Evolutionary conservation across 2,888 invertebrate species (phyloP).

Genomic region (Tipula helvola): DNA sequence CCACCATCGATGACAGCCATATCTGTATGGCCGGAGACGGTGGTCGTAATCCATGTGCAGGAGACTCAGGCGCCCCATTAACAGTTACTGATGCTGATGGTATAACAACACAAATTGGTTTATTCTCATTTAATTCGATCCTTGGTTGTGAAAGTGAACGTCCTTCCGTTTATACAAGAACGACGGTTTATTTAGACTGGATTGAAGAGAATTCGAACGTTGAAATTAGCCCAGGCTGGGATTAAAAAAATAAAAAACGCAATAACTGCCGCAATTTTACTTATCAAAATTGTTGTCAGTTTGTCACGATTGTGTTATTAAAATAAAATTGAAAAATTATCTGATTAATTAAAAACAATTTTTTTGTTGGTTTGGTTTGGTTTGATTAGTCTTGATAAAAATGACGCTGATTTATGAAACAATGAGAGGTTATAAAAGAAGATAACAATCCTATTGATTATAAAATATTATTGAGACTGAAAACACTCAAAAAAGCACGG

Average conservation of each 20-base stretch:
- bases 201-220: not conserved
- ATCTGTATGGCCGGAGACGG: slow-evolving; percentile 25
- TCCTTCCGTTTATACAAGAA: not conserved
- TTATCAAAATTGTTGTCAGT: not conserved
- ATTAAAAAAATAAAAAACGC: not conserved
- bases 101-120: not conserved
- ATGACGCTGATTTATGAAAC: not conserved
- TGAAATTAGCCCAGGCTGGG: not conserved
- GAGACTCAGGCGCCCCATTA: slow-evolving; percentile 28
- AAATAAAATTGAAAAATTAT: not conserved
- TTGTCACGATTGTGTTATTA: not conserved
- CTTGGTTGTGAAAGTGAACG: slow-evolving; percentile 6
- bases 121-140: not conserved
- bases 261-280: not conserved
- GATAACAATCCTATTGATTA: not conserved
- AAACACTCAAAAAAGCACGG: too few species aligned
- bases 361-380: not conserved
- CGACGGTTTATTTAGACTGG: not conserved
- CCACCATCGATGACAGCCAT: slow-evolving; percentile 14
- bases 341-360: not conserved
- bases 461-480: too few species aligned
- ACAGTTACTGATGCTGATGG: slow-evolving; percentile 12
- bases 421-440: not conserved
- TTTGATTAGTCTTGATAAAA: not conserved
- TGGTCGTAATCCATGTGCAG: slow-evolving; percentile 26